These are phyloP conservation scores for Tyto alba DNA, from an alignment of 2,113 vertebrate genomes.

Conservation along the genomic window DNA sequence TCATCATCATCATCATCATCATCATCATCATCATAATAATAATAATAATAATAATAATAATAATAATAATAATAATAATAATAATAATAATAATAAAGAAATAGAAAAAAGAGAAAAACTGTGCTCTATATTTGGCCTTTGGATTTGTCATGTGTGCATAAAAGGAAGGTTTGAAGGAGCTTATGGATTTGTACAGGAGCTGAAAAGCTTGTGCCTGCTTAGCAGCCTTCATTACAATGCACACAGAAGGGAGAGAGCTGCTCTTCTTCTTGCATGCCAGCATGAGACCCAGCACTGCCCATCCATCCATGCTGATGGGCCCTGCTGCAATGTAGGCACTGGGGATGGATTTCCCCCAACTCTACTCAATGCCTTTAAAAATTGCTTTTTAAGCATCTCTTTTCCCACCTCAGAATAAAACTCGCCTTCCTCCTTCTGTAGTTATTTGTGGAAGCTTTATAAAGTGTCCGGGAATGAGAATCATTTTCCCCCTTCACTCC, in stretches of 20 bases:
- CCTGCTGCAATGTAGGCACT: neutral
- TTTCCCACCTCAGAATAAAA: neutral
- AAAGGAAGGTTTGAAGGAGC: neutral
- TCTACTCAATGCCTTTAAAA: neutral
- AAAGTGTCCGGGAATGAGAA: neutral
- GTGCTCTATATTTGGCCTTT: conserved; percentile 22
- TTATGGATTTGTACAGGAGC: neutral
- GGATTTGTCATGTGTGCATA: conserved; percentile 1
- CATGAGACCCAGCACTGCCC: neutral
- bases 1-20: no score
- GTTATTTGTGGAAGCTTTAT: neutral
- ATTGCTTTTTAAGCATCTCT: neutral
- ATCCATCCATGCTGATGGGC: neutral
- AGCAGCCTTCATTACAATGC: neutral
- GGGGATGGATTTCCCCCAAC: neutral
- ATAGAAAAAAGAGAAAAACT: neutral
- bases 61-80: no score
- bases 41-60: no score
- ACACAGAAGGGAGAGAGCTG: neutral
- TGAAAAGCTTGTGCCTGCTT: neutral
- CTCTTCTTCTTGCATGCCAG: neutral
- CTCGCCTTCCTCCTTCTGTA: neutral
- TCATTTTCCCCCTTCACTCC: neutral
- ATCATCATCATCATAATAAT: no score
- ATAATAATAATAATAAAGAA: neutral